Evolutionary conservation across 2,797 vertebrate species (phyloP).

Genomic region (Sphenopsis melanotis): DNA sequence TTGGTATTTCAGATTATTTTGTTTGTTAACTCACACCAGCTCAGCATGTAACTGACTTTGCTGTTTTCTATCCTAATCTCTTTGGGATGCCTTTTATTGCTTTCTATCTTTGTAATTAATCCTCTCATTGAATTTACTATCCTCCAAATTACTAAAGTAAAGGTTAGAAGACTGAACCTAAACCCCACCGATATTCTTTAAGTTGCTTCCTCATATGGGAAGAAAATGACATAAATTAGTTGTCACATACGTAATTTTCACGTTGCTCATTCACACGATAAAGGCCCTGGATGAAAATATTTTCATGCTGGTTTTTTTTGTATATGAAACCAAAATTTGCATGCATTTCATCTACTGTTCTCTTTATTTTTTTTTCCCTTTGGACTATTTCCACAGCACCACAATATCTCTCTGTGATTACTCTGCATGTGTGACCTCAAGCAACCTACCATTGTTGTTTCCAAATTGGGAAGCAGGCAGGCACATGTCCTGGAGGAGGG

Average conservation of each 20-base stretch:
- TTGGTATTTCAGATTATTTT: neutral
- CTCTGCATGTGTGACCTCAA: neutral
- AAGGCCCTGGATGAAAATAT: neutral
- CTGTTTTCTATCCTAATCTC: neutral
- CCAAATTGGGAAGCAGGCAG: neutral
- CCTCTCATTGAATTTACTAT: neutral
- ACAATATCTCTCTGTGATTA: neutral
- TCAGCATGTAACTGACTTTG: neutral
- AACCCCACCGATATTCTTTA: neutral
- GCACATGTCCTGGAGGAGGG: neutral
- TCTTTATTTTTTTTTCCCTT: neutral
- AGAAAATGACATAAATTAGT: neutral
- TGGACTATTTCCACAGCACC: neutral
- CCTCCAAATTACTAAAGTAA: conserved; percentile 25
- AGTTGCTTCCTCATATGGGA: neutral
- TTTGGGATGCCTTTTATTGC: neutral
- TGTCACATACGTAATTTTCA: neutral
- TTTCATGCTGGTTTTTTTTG: neutral
- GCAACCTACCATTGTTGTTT: neutral
- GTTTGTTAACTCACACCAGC: neutral
- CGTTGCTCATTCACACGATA: rapidly evolving
- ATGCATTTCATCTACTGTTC: neutral
- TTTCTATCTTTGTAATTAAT: conserved; percentile 15
- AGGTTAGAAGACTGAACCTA: conserved; percentile 5
- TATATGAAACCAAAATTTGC: neutral